Evolutionary conservation across 1,140 invertebrate species (phyloP).

Genomic region (Macrobrachium nipponense): DNA sequence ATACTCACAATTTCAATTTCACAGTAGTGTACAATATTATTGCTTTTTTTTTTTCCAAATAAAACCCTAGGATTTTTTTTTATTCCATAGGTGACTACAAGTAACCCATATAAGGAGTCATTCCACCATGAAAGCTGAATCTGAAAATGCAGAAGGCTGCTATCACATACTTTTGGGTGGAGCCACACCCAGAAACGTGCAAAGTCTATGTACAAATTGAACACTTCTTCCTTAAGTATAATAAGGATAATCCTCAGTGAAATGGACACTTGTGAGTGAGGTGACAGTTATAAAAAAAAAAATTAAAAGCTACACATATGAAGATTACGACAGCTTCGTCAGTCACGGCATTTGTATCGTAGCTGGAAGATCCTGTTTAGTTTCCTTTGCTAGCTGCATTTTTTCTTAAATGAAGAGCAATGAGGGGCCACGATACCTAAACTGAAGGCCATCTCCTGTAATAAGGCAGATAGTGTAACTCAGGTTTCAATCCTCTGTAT

Average conservation of each 20-base stretch:
- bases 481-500: conserved; percentile 38
- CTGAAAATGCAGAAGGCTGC: conserved; percentile 30
- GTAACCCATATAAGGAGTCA: conserved; percentile 15
- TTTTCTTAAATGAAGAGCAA: conserved; percentile 16
- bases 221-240: conserved; percentile 27
- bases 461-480: conserved; percentile 41
- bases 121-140: conserved; percentile 37
- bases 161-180: conserved; percentile 21
- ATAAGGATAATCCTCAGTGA: conserved; percentile 19
- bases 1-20: neutral
- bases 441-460: conserved; percentile 28
- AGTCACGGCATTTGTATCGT: neutral
- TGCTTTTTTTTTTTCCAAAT: neutral
- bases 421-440: conserved; percentile 33
- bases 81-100: conserved; percentile 22
- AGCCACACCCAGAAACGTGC: conserved; percentile 21
- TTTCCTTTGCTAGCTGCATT: conserved; percentile 13
- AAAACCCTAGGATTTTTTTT: neutral
- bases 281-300: conserved; percentile 28
- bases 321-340: neutral
- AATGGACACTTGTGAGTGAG: neutral
- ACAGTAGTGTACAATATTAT: neutral
- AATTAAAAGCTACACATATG: neutral
- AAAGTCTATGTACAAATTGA: conserved; percentile 46
- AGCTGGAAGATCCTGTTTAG: conserved; percentile 9